phyloP scores from a whole-genome alignment of 2,797 vertebrate species.

The Ptychadena robeensis region DNA sequence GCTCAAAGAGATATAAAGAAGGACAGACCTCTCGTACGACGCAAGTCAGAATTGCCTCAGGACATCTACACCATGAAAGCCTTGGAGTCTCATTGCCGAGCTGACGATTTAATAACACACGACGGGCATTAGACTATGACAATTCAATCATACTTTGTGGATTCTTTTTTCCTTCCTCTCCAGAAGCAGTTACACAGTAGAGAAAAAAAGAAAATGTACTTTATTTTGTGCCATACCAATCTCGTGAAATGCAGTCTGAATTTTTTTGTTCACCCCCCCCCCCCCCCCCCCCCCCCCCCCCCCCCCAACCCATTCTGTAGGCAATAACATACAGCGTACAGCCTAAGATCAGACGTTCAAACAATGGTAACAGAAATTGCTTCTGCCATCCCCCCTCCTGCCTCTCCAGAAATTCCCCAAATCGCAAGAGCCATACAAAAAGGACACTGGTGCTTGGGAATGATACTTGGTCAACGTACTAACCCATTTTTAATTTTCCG shows the following conservation, averaged over 20 bases:
- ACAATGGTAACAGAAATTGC: conserved; percentile 82
- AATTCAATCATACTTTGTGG: conserved; percentile 68
- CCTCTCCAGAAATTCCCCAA: too few species aligned
- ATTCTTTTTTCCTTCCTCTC: conserved; percentile 65
- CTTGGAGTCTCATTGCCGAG: conserved; percentile 96
- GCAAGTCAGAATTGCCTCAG: conserved; percentile 98
- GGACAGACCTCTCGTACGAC: conserved; percentile 88
- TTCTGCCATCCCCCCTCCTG: conserved; percentile 58
- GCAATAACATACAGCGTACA: conserved; percentile 78
- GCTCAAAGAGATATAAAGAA: conserved; percentile 89
- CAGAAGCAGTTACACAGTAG: conserved; percentile 78
- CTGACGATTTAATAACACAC: conserved; percentile 90
- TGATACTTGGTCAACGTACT: conserved; percentile 10
- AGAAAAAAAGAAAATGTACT: conserved; percentile 70
- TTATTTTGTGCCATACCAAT: conserved; percentile 87
- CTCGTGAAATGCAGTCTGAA: conserved; percentile 78
- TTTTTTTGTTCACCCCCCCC: conserved; percentile 76
- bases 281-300: too few species aligned
- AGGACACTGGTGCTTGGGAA: conserved; percentile 65
- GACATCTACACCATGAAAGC: conserved; percentile 98
- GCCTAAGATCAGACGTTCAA: conserved; percentile 84
- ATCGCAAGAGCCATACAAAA: conserved; percentile 41
- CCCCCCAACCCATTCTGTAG: conserved; percentile 79
- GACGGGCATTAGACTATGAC: conserved; percentile 87
- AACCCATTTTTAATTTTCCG: background rate